phyloP scores from a whole-genome alignment of 2,797 vertebrate genomes.

The Stomatorhinus walkeri region DNA sequence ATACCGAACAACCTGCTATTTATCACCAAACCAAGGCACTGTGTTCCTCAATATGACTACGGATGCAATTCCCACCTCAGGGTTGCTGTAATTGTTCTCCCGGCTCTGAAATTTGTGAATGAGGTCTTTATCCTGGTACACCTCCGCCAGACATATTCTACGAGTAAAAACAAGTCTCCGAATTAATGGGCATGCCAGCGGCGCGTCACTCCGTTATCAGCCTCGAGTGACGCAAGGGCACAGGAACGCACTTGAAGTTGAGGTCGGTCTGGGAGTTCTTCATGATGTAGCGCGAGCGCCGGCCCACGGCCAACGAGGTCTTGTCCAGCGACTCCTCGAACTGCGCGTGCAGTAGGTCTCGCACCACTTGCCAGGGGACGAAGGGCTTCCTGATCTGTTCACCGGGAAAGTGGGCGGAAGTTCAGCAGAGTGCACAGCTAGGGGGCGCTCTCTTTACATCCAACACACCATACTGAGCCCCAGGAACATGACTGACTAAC shows the following conservation, averaged over 20 bases:
- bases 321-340: conserved; percentile 87
- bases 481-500: not conserved
- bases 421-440: not conserved
- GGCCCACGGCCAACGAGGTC: conserved; percentile 80
- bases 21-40: not conserved
- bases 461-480: not conserved
- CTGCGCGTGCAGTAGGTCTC: conserved; percentile 80
- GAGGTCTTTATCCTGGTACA: conserved; percentile 82
- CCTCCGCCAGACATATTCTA: conserved; percentile 91
- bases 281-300: conserved; percentile 82
- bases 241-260: conserved; percentile 76
- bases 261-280: conserved; percentile 85
- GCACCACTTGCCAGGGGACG: conserved; percentile 79
- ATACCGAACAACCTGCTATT: not conserved
- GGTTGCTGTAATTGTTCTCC: conserved; percentile 65
- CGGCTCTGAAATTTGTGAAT: conserved; percentile 69
- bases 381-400: conserved; percentile 77
- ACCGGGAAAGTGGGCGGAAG: conserved; percentile 9
- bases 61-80: conserved; percentile 59
- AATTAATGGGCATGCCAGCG: not conserved
- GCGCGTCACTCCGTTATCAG: not conserved
- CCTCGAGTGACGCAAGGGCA: not conserved
- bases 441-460: not conserved
- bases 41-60: not conserved
- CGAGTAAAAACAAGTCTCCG: conserved; percentile 11